phyloP scores from a whole-genome alignment of 2,888 invertebrate genomes.

The Alentia gelatinosa region DNA sequence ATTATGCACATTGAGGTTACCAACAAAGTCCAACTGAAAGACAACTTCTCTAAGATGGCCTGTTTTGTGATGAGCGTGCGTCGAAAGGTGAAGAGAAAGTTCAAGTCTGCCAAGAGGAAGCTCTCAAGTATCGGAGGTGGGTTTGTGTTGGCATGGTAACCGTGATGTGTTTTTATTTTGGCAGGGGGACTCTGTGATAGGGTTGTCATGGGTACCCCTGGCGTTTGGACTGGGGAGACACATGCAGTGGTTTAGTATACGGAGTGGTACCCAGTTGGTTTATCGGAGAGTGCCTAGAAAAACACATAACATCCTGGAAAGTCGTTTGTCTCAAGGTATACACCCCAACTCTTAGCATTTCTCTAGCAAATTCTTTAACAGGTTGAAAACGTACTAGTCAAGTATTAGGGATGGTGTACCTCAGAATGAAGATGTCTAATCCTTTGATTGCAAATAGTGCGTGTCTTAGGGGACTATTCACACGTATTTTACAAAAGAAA shows the following conservation, averaged over 20 bases:
- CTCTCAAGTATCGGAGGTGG: conserved; percentile 21
- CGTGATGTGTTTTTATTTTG: not conserved
- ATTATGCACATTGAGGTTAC: not conserved
- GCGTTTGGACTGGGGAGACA: too few species aligned
- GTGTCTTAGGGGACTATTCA: too few species aligned
- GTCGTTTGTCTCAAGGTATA: not conserved
- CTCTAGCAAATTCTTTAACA: too few species aligned
- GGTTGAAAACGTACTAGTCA: too few species aligned
- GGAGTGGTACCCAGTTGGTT: not conserved
- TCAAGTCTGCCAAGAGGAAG: conserved; percentile 27
- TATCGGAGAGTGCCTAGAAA: not conserved
- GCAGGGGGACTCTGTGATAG: not conserved
- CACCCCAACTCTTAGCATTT: too few species aligned
- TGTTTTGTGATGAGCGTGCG: not conserved
- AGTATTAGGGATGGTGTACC: too few species aligned
- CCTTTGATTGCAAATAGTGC: too few species aligned
- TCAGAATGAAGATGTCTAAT: too few species aligned
- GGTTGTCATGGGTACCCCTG: too few species aligned
- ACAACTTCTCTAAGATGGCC: not conserved
- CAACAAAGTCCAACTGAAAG: not conserved
- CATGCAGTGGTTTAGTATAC: not conserved
- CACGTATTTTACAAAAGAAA: too few species aligned
- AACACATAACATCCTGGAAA: too few species aligned
- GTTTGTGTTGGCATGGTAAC: conserved; percentile 25
- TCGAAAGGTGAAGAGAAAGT: not conserved